Percentiles rank a stretch among this genome's conserved stretches.
phyloP scores from a whole-genome alignment of 30 jellyfish, hydroid and myxozoan genomes.

The Aurelia aurita region DNA sequence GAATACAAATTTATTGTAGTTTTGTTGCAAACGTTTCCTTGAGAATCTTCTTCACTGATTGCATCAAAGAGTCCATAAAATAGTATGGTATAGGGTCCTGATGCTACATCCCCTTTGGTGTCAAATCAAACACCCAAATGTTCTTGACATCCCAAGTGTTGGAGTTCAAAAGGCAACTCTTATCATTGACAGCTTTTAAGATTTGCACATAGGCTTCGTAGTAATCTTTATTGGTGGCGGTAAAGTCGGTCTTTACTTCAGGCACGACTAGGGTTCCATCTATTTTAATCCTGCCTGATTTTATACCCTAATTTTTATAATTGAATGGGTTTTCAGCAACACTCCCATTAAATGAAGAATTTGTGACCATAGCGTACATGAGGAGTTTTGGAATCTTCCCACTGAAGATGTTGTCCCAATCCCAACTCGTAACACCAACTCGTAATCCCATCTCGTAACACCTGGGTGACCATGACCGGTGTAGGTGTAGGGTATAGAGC shows the following conservation, averaged over 20 bases:
- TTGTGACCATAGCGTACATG: background rate
- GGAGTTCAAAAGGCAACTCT: constrained; percentile 1
- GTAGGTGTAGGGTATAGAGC: background rate
- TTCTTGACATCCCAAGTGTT: background rate
- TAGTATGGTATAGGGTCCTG: background rate
- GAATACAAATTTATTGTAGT: too few relatives aligned
- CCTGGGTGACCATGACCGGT: background rate
- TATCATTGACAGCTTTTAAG: background rate
- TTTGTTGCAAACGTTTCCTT: background rate
- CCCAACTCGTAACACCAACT: background rate
- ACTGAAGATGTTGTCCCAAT: background rate
- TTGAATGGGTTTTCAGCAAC: background rate
- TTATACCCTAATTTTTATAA: too few relatives aligned
- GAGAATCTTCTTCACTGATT: background rate
- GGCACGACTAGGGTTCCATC: too few relatives aligned
- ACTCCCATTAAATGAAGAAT: background rate
- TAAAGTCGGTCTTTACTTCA: too few relatives aligned
- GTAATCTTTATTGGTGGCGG: background rate
- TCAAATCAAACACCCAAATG: background rate
- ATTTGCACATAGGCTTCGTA: background rate
- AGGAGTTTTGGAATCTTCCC: background rate
- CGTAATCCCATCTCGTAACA: background rate
- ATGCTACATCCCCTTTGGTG: background rate
- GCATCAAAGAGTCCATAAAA: background rate
- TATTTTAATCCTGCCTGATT: too few relatives aligned